Conservation (phyloP, 2,888 invertebrate genomes). For the Nomada goodeniana region DNA sequence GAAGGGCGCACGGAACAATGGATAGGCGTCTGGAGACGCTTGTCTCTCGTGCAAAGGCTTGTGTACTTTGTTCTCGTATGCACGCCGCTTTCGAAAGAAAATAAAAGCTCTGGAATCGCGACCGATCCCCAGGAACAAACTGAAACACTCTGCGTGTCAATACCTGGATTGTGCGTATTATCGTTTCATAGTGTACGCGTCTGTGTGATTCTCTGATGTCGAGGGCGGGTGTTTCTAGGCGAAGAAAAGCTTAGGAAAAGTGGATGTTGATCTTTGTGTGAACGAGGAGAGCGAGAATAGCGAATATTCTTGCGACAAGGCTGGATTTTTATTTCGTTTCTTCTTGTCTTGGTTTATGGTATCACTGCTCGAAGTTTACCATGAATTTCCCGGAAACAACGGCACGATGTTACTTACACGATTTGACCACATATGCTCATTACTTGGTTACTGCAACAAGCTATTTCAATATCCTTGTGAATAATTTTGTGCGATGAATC, state of each 20-base stretch:
- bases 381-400: background rate
- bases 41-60: constrained; percentile 21
- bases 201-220: background rate
- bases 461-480: background rate
- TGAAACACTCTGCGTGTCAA: constrained; percentile 28
- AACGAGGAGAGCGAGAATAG: background rate
- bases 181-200: background rate
- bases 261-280: constrained; percentile 8
- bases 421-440: background rate
- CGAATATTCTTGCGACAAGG: background rate
- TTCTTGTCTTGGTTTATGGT: background rate
- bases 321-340: background rate
- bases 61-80: constrained; percentile 6
- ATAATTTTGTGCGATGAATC: background rate
- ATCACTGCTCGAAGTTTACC: background rate
- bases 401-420: background rate
- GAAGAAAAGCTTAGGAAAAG: background rate
- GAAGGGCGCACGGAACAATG: constrained; percentile 45
- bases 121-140: constrained; percentile 47
- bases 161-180: background rate
- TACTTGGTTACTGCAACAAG: too few relatives aligned
- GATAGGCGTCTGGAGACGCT: constrained; percentile 20
- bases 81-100: background rate
- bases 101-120: constrained; percentile 60
- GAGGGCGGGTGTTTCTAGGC: background rate